Conservation (phyloP, 2,113 vertebrate genomes). For the Alosa alosa region DNA sequence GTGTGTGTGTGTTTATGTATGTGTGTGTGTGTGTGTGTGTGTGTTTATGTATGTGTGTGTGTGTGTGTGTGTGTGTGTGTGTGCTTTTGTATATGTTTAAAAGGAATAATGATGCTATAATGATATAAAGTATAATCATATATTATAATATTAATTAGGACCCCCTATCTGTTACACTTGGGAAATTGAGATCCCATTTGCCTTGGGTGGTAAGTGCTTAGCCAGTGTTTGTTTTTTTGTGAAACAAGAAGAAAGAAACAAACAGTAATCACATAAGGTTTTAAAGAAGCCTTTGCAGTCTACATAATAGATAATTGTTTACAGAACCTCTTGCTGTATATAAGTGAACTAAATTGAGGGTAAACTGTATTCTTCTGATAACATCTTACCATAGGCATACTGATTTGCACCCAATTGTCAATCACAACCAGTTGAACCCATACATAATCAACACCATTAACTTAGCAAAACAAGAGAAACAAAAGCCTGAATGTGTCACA, state of each 20-base stretch:
- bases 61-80: not conserved
- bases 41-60: not conserved
- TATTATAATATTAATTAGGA: not conserved
- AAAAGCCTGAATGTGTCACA: not conserved
- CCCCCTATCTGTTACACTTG: not conserved
- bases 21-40: not conserved
- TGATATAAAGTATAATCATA: not conserved
- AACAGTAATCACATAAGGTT: not conserved
- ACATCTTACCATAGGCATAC: not conserved
- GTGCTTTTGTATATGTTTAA: not conserved
- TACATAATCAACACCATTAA: not conserved
- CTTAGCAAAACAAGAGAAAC: not conserved
- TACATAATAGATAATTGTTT: not conserved
- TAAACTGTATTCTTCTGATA: not conserved
- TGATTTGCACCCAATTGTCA: not conserved
- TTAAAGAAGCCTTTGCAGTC: not conserved
- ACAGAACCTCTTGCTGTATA: not conserved
- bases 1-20: not conserved
- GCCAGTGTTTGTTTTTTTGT: not conserved
- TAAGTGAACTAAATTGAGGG: not conserved
- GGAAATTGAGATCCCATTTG: too few relatives aligned
- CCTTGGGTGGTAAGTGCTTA: not conserved
- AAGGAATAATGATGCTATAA: not conserved
- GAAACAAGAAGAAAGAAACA: not conserved
- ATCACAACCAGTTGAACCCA: not conserved